phyloP scores from a whole-genome alignment of 1,140 invertebrate genomes.

The Caenorhabditis elegans region DNA sequence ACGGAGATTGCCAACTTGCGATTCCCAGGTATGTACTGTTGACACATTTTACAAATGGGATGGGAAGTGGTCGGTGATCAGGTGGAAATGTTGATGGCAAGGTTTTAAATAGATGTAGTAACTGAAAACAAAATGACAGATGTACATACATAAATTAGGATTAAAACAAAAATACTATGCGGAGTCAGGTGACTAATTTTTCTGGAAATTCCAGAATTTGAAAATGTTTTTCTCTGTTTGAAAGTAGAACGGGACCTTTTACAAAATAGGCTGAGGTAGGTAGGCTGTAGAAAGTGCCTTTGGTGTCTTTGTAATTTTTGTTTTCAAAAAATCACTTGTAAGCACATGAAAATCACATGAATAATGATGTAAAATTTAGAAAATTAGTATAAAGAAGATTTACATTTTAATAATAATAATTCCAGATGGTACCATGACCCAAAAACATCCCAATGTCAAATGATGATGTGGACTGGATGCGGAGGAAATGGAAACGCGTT shows the following conservation, averaged over 20 bases:
- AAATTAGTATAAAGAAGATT: too few relatives aligned
- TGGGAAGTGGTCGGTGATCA: neutral
- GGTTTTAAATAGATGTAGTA: neutral
- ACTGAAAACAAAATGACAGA: neutral
- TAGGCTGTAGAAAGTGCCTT: too few relatives aligned
- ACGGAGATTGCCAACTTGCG: conserved; percentile 74
- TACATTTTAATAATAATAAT: neutral
- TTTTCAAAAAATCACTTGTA: too few relatives aligned
- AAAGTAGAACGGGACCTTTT: too few relatives aligned
- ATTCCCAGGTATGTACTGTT: conserved; percentile 16
- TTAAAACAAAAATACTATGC: too few relatives aligned
- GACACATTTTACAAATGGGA: neutral
- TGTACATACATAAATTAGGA: neutral
- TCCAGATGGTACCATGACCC: conserved; percentile 58
- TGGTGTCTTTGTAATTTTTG: too few relatives aligned
- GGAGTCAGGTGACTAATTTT: too few relatives aligned
- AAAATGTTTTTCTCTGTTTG: too few relatives aligned
- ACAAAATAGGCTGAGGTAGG: too few relatives aligned
- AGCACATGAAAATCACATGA: too few relatives aligned
- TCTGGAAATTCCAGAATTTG: too few relatives aligned
- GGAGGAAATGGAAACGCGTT: conserved; percentile 64
- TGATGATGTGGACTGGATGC: conserved; percentile 64
- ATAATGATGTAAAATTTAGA: too few relatives aligned
- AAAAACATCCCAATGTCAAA: conserved; percentile 48
- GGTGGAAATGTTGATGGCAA: neutral